phyloP scores from a whole-genome alignment of 2,888 invertebrate genomes.

The Megamerina dolium region DNA sequence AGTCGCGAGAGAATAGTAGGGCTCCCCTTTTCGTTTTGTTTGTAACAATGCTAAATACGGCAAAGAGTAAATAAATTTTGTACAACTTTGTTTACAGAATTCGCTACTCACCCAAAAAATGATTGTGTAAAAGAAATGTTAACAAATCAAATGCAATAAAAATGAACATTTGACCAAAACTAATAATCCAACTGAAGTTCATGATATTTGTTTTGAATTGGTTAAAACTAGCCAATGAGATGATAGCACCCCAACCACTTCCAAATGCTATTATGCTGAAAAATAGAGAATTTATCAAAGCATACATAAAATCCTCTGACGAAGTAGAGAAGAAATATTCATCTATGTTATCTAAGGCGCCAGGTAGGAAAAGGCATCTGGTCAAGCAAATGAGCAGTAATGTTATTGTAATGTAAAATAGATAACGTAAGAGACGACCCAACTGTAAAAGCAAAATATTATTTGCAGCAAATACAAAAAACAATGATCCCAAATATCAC shows the following conservation, averaged over 20 bases:
- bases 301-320: slow-evolving; percentile 4
- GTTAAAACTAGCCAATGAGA: slow-evolving; percentile 78
- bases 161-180: slow-evolving; percentile 29
- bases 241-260: slow-evolving; percentile 74
- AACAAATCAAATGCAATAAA: slow-evolving; percentile 53
- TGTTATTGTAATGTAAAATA: slow-evolving; percentile 20
- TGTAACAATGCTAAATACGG: too few relatives aligned
- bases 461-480: too few relatives aligned
- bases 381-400: slow-evolving; percentile 26
- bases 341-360: slow-evolving; percentile 20
- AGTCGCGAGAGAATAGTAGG: background rate
- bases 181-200: slow-evolving; percentile 35
- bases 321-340: slow-evolving; percentile 14
- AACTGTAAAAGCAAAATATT: slow-evolving; percentile 18
- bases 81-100: background rate
- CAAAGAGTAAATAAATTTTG: too few relatives aligned
- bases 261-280: slow-evolving; percentile 68
- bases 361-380: slow-evolving; percentile 32
- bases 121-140: slow-evolving; percentile 64
- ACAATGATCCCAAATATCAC: too few relatives aligned
- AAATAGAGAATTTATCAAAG: slow-evolving; percentile 16
- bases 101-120: slow-evolving; percentile 16
- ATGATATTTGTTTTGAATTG: slow-evolving; percentile 65
- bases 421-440: slow-evolving; percentile 29
- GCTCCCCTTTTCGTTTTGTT: background rate